Evolutionary conservation across 2,113 vertebrate species (phyloP), one percentile per base, ranked within the genome.

Genomic region (Himantopus leucocephalus): DNA sequence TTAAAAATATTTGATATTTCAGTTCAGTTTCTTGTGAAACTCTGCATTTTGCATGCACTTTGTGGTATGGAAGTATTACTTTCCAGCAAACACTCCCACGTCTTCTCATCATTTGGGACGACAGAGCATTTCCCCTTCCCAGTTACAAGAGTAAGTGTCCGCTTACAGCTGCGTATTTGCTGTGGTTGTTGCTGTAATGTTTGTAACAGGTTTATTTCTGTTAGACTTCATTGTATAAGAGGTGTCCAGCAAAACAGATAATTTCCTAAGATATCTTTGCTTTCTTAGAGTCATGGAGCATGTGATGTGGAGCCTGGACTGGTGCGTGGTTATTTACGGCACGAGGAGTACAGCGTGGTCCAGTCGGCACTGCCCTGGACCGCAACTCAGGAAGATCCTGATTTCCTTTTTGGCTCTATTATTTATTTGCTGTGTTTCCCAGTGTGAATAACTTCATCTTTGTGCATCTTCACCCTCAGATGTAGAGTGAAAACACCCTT

Each of bases 151-250:
- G 14, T 16, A 59, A 53, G 19, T 10, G 21, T 56, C 52, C 70
- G 15, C 58, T 90, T 91, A 77, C 59, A 89, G 87, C 71, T 92
- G 58, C 6, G 26, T 80, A 18, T 75, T 85, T 85, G 20, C 89
- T 94, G 53, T 82, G 30, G 23, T 67, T 82, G 74, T 96, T 93
- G 45, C 80, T 94, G 87, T 75, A 91, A 73, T 82, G 48, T 87
- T 94, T 96, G 95, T 73, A 91, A 73, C 76, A 94, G 80, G 35
- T 70, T 96, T 84, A 45, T 87, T 94, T 95, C 79, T 84, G 27
- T 92, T 84, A 22, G 26, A 21, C 39, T 78, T 76, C 63, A 68
- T 50, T 90, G 41, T 75, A 21, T 72, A 55, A 87, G 73, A 88
- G 13, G 73, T 55, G 75, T 68, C 45, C 64, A 76, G 66, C 50